Evolutionary conservation across 2,888 invertebrate genomes (phyloP), one percentile per base, ranked within the genome.

Genomic region (Tenthredo scrophulariae): DNA sequence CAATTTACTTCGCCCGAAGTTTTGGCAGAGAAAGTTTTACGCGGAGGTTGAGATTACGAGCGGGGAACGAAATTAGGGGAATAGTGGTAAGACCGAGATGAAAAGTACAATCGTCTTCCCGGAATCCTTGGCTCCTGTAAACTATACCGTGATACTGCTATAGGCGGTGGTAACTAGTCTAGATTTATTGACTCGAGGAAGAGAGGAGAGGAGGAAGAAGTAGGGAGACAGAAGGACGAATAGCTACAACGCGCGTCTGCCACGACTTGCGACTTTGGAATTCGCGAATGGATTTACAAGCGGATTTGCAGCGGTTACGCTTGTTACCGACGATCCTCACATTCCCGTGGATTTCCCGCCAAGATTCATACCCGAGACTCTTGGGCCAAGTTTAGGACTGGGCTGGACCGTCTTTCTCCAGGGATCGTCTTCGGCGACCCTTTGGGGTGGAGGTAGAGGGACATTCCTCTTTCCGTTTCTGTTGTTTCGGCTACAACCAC

Each of bases 261-360:
- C 58, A 40, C 58, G 80, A 80, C 37, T 58, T 62, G 37, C 15
- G 62, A 80, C 62, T 80, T 80, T 70, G 83, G 83, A 83, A 83
- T 83, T 83, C 46, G 67, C 29, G 46, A 40, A 2, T 80, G 70
- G 50, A 83, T 83, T 83, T 83, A 67, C 46, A 70, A 40, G 83
- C 67, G 26, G 83, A 83, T 83, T 83, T 83, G 83, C 67, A 83
- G 83, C 67, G 65, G 83, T 67, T 83, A 83, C 83, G 67, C 67
- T 67, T 83, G 65, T 67, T 67, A 83, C 83, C 83, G 43, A 83
- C 83, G 67, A 83, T 83, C 83, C 46, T 26, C 46, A 70, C 65
- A 83, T 83, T 83, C 83, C 40, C 83, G 70, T 50, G 67, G 83
- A 83, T 83, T 83, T 83, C 29, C 83, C 67, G 83, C 46, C 80